Percentiles rank a stretch among this genome's conserved stretches.
Evolutionary conservation across 2,797 vertebrate species (phyloP).

Genomic region (Pangasius macronema): DNA sequence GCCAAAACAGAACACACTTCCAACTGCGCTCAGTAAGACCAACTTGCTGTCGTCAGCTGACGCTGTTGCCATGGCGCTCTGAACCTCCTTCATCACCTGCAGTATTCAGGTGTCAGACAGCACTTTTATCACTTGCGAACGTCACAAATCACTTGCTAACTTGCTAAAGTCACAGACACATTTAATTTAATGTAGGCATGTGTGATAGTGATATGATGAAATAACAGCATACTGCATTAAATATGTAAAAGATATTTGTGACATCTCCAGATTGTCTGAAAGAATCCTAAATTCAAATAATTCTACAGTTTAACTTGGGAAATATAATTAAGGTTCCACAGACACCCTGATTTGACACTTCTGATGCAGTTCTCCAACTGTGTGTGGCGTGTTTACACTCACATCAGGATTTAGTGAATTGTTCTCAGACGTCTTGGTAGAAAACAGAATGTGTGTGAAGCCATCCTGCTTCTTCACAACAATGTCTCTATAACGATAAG

Average conservation of each 20-base stretch:
- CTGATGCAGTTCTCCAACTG: background rate
- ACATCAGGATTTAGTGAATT: slow-evolving; percentile 96
- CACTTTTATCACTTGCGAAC: background rate
- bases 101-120: slow-evolving; percentile 19
- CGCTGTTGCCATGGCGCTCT: slow-evolving; percentile 93
- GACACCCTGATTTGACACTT: background rate
- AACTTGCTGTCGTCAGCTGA: slow-evolving; percentile 95
- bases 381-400: slow-evolving; percentile 58
- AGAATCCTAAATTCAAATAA: background rate
- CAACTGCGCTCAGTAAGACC: slow-evolving; percentile 88
- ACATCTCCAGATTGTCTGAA: background rate
- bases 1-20: slow-evolving; percentile 91
- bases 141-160: too few species aligned
- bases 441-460: slow-evolving; percentile 95
- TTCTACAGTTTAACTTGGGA: background rate
- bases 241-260: background rate
- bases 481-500: slow-evolving; percentile 94
- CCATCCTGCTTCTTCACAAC: slow-evolving; percentile 96
- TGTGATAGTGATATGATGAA: background rate
- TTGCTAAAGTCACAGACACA: background rate
- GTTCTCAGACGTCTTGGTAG: slow-evolving; percentile 95
- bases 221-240: background rate
- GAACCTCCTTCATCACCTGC: slow-evolving; percentile 98
- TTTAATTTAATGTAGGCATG: background rate
- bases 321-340: background rate